Conservation (phyloP, 2,888 invertebrate species). For the Hybos culiciformis region DNA sequence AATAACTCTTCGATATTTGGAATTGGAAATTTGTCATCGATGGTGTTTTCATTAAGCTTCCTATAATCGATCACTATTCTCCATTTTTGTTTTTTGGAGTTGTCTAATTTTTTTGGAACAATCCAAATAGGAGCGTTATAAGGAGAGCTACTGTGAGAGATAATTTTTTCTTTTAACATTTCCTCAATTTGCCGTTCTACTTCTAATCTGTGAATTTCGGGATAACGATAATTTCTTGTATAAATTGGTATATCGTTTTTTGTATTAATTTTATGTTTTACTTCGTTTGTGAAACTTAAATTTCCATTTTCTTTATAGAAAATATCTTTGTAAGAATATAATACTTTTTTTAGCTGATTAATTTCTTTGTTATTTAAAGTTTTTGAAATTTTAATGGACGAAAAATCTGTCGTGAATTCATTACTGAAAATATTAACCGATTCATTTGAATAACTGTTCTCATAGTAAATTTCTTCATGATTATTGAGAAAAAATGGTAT, state of each 20-base stretch:
- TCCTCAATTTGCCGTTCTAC: neutral
- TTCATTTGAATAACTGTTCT: too few species aligned
- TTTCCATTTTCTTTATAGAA: neutral
- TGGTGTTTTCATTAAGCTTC: conserved; percentile 13
- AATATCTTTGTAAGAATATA: neutral
- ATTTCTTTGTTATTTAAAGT: too few species aligned
- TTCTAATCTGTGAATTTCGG: neutral
- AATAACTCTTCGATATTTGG: conserved; percentile 18
- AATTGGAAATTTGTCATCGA: conserved; percentile 16
- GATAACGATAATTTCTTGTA: neutral
- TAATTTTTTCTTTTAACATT: conserved; percentile 14
- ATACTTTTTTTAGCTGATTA: neutral
- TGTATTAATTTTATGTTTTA: conserved; percentile 6
- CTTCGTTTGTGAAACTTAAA: neutral
- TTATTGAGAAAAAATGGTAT: neutral
- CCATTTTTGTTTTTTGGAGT: conserved; percentile 3
- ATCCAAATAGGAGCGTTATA: conserved; percentile 16
- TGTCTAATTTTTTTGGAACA: conserved; percentile 13
- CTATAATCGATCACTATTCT: conserved; percentile 3
- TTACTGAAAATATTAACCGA: too few species aligned
- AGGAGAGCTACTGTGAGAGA: conserved; percentile 5
- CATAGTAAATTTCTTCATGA: neutral
- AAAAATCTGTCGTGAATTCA: too few species aligned
- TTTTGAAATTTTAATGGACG: too few species aligned
- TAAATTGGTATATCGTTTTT: conserved; percentile 7